phyloP scores from a whole-genome alignment of 2,888 invertebrate genomes.

The Mallateleia sp. region DNA sequence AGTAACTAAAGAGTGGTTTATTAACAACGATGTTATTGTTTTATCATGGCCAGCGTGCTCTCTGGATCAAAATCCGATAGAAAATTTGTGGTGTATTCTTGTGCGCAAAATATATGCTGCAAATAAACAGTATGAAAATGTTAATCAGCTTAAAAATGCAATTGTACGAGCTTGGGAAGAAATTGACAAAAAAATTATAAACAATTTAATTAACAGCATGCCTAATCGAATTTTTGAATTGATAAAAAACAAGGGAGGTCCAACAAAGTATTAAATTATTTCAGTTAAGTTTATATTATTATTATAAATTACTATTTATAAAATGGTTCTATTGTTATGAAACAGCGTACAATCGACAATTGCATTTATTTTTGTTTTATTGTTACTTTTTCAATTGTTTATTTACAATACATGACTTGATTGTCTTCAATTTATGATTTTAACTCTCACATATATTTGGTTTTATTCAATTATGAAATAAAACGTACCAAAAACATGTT shows the following conservation, averaged over 20 bases:
- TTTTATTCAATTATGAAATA: too few relatives aligned
- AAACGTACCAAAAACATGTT: too few relatives aligned
- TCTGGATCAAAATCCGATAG: background rate
- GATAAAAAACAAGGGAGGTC: background rate
- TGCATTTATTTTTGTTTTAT: too few relatives aligned
- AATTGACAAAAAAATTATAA: constrained; percentile 16
- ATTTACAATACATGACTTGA: too few relatives aligned
- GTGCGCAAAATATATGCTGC: background rate
- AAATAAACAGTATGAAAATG: constrained; percentile 13
- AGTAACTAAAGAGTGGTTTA: constrained; percentile 19
- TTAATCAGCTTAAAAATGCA: constrained; percentile 8
- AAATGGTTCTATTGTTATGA: background rate
- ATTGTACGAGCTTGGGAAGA: constrained; percentile 13
- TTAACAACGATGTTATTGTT: constrained; percentile 15
- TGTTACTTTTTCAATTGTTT: background rate
- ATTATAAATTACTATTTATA: background rate
- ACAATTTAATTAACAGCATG: constrained; percentile 4
- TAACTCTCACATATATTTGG: too few relatives aligned
- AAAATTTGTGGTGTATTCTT: background rate
- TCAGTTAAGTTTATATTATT: background rate
- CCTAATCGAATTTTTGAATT: background rate
- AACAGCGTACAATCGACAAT: background rate
- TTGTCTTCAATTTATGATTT: too few relatives aligned
- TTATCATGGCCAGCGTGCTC: background rate
- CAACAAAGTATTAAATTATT: background rate